Evolutionary conservation across 2,113 vertebrate genomes (phyloP), one percentile per base, ranked within the genome.

Genomic region (Apistogramma diplotaenia): DNA sequence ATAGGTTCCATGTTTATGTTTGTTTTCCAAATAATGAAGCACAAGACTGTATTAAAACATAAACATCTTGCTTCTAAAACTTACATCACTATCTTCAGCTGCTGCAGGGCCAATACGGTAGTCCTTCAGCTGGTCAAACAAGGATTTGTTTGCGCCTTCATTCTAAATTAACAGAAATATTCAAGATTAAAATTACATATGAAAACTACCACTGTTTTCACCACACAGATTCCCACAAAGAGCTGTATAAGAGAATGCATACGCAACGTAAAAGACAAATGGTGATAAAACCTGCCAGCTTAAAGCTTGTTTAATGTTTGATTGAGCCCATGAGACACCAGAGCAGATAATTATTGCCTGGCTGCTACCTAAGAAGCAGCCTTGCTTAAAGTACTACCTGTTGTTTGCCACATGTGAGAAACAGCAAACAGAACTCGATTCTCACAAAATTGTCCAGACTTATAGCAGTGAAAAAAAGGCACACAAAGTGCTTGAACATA

Each of bases 71-170:
- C 16, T 71, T 67, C 12, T 67, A 25, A 56, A 37, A 88, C 80
- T 7, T 76, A 94, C 94, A 89, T 92, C 62, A n/a, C 33, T 8
- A 1, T 88, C 49, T 23, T 93, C 88, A 59, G 85, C n/a, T 1
- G 60, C 33, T 8, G 37, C 12, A 11, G 77, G 79, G 2, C 87
- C 89, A 23, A 90, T 33, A 12, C 90, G 83, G 3, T 92, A 82
- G 4, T 94, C 93, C 1, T 95, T 92, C 86, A 95, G 88, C 59
- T 76, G 89, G 35, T 94, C 94, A 71, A 93, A 93, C 76, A 94
- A 75, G 8, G 90, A 37, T 76, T 85, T 91, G 40, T 70, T 89
- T 8, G 40, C 79, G 16, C 62, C 92, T 61, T 92, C 82, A 82
- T 70, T 87, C 89, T 93, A 53, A 33, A 35, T 81, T 10, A 53